A percentile compares a stretch with the other conserved stretches of the same genome.
Evolutionary conservation across 2,888 invertebrate genomes (phyloP).

Genomic region (Thymelicus acteon): DNA sequence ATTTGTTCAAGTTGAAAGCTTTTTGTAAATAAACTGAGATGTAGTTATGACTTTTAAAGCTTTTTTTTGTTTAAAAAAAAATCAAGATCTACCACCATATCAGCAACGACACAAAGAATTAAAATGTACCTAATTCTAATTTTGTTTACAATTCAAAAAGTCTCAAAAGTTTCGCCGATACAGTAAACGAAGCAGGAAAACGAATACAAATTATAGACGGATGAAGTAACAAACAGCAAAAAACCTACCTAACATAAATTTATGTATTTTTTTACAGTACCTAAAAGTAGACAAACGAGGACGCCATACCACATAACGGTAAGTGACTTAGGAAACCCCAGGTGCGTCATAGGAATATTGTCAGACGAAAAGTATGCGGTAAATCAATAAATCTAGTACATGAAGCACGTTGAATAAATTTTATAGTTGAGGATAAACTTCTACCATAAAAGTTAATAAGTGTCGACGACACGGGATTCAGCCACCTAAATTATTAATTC

Average conservation of each 20-base stretch:
- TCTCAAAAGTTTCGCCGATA: background rate
- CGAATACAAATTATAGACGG: background rate
- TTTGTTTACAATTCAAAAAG: background rate
- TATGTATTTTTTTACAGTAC: background rate
- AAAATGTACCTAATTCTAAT: background rate
- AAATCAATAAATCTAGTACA: no score
- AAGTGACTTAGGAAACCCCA: no score
- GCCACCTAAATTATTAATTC: no score
- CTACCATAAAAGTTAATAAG: no score
- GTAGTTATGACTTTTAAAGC: background rate
- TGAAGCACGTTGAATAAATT: no score
- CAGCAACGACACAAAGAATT: background rate
- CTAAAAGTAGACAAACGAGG: background rate
- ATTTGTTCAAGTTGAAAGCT: slow-evolving; percentile 20
- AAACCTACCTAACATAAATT: background rate
- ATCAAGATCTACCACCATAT: no score
- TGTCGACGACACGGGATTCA: no score
- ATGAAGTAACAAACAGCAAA: background rate
- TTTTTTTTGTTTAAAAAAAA: no score
- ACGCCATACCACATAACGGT: no score
- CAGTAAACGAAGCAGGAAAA: slow-evolving; percentile 3
- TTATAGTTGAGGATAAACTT: no score
- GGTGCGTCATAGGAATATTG: no score
- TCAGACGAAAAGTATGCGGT: no score
- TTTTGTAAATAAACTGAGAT: slow-evolving; percentile 17